Base-by-base conservation (phyloP, 53 echinoderm and acorn worm species). In the Actinopyga echinites region DNA sequence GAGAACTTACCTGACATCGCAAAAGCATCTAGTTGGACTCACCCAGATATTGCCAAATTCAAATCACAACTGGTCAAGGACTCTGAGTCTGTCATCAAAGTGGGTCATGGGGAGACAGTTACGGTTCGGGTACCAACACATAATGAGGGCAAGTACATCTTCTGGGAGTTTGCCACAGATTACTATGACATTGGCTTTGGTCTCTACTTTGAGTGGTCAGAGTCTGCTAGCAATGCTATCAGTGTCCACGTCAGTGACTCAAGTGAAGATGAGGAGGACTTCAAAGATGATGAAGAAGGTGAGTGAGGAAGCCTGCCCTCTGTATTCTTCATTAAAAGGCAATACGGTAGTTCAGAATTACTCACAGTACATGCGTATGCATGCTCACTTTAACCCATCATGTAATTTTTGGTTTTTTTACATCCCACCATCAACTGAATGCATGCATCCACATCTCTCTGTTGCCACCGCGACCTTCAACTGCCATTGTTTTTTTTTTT, bases 131-230 rank as follows among this genome's bases (percentile, higher is more conserved):
- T 97, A 30, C 99, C 99, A 35, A 97, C 99, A 9, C 99, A 94
- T 23, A 90, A 92, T 44, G 94, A 94, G 58, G 99, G 99, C 74
- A 92, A 94, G 49, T 92, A 87, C 84, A 90, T 97, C 88, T 97
- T 94, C 85, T 97, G 99, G 99, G 99, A 97, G 87, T 97, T 97
- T 94, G 99, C 94, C 29, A 97, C 99, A 12, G 99, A 97, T 61
- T 88, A 92, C 85, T 97, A 94, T 56, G 99, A 97, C 79, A 89
- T 97, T n/a, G 99, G 99, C 45, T 97, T 97, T 69, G 99, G 99
- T 21, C 78, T 97, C 20, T 92, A 97, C 89, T 97, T 97, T 91
- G 99, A 97, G 83, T 97, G 99, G 99, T 90, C 94, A n/a, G 93
- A 87, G 75, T 92, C 99, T 24, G 92, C 92, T 8, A 94, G 94